These are phyloP conservation scores for Spatula clypeata DNA, from an alignment of 2,797 vertebrate species.

Conservation along the genomic window DNA sequence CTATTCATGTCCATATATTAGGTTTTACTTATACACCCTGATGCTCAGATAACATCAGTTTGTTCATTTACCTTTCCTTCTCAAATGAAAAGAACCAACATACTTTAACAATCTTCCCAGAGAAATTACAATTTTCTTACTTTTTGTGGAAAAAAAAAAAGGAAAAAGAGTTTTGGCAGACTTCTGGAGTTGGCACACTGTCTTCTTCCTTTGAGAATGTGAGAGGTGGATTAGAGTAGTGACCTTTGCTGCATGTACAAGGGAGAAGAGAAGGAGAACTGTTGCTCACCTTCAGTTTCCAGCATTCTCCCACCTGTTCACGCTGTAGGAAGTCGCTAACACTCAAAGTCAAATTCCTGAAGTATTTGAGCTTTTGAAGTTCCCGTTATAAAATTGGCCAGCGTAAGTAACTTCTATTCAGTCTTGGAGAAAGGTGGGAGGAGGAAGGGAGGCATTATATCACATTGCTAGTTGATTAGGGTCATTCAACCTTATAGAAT, in stretches of 20 bases:
- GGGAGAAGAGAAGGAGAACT: conserved; percentile 52
- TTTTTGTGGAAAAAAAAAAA: background rate
- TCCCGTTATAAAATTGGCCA: fast-evolving
- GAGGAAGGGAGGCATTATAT: background rate
- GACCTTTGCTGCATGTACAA: conserved; percentile 23
- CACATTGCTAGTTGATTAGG: background rate
- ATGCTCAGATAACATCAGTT: background rate
- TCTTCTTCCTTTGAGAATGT: background rate
- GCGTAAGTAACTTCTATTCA: background rate
- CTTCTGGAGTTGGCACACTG: background rate
- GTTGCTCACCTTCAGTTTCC: conserved; percentile 55
- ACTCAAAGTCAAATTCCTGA: conserved; percentile 61
- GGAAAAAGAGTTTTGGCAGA: background rate
- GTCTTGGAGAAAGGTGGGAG: background rate
- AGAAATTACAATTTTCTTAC: background rate
- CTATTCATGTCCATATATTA: background rate
- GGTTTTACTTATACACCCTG: background rate
- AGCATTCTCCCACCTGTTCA: conserved; percentile 62
- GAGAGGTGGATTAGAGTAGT: background rate
- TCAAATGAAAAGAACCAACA: background rate
- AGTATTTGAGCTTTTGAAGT: conserved; percentile 3
- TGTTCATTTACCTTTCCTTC: background rate
- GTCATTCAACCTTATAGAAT: background rate
- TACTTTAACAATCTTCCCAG: background rate
- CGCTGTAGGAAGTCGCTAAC: background rate